phyloP scores from a whole-genome alignment of 2,797 vertebrate genomes.

The Perodicticus potto region DNA sequence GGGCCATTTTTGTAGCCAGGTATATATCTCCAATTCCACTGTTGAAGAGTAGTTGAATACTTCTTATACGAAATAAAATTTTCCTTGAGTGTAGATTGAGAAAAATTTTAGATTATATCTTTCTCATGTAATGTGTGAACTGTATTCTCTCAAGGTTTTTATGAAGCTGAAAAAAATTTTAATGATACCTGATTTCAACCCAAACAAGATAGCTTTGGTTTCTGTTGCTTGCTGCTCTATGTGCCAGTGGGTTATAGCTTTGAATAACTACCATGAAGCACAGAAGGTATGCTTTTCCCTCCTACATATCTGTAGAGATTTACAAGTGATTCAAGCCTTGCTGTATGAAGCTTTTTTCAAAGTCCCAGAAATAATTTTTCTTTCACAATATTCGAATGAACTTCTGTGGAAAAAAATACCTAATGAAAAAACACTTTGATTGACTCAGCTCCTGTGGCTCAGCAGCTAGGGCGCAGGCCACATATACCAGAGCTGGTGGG shows the following conservation, averaged over 20 bases:
- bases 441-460: too few species aligned
- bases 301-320: neutral
- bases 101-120: neutral
- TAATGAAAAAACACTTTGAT: neutral
- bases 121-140: neutral
- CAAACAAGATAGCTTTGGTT: constrained; percentile 84
- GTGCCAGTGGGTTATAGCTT: constrained; percentile 87
- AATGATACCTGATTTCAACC: constrained; percentile 84
- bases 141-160: constrained; percentile 83
- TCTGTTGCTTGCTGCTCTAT: constrained; percentile 87
- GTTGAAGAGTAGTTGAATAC: neutral
- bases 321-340: neutral
- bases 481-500: too few species aligned
- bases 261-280: constrained; percentile 85
- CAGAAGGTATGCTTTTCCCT: constrained; percentile 82
- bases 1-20: neutral
- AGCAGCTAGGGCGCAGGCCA: too few species aligned
- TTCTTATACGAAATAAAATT: neutral
- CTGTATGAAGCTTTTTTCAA: too few species aligned
- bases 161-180: constrained; percentile 82
- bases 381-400: neutral
- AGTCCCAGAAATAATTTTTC: neutral
- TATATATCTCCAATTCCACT: neutral
- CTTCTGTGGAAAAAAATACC: neutral
- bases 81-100: neutral